A percentile compares a stretch with the other conserved stretches of the same genome.
phyloP scores from a whole-genome alignment of 2,797 vertebrate genomes.

The Anolis apletophallus region DNA sequence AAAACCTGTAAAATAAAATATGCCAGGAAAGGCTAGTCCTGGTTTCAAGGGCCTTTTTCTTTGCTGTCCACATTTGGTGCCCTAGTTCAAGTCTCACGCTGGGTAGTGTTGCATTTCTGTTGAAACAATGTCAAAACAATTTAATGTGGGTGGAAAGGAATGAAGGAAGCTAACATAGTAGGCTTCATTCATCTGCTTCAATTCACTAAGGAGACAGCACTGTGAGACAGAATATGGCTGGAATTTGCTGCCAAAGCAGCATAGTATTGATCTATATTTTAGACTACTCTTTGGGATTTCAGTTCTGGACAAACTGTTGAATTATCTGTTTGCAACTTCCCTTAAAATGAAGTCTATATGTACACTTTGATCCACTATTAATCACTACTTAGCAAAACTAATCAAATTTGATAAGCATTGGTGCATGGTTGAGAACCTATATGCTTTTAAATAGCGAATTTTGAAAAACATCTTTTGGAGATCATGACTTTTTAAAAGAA shows the following conservation, averaged over 20 bases:
- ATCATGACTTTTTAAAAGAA: too few species aligned
- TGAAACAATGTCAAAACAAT: slow-evolving; percentile 75
- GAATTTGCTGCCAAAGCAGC: slow-evolving; percentile 45
- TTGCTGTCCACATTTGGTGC: slow-evolving; percentile 55
- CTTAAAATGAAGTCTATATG: not conserved
- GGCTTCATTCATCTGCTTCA: slow-evolving; percentile 68
- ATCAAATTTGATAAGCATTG: not conserved
- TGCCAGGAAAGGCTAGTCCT: slow-evolving; percentile 41
- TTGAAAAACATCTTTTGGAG: too few species aligned
- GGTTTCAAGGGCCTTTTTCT: slow-evolving; percentile 62
- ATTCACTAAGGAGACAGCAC: slow-evolving; percentile 55
- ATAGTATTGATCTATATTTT: slow-evolving; percentile 39
- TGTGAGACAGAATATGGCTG: slow-evolving; percentile 35
- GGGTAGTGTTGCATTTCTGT: slow-evolving; percentile 68
- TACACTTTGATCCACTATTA: not conserved
- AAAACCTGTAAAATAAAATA: not conserved
- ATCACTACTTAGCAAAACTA: not conserved
- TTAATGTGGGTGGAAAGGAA: slow-evolving; percentile 76
- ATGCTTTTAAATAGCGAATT: not conserved
- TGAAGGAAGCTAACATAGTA: slow-evolving; percentile 70
- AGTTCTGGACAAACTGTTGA: not conserved
- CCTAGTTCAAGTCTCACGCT: slow-evolving; percentile 39
- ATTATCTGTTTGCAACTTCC: not conserved
- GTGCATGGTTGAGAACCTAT: not conserved
- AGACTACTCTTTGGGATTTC: not conserved